Evolutionary conservation across 2,888 invertebrate species (phyloP), one percentile per base, ranked within the genome.

Genomic region (Sabatieria punctata): DNA sequence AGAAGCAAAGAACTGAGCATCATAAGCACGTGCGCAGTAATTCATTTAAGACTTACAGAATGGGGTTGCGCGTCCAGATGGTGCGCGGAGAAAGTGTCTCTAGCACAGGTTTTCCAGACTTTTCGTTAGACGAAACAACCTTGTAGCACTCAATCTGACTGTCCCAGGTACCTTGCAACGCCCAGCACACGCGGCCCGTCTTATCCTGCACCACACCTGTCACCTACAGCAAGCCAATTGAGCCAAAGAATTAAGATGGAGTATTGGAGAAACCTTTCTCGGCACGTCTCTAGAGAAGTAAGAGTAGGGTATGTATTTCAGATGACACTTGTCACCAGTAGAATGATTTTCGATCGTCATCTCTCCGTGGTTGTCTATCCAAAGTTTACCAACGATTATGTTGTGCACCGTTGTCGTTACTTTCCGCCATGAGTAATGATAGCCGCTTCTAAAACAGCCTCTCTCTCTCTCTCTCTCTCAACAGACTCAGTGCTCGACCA

Each of bases 351-450:
- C 75, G 54, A 97, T 95, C 68, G 93, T 91, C 86, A 91, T 95
- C 66, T 97, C 95, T 40, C 97, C 97, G 67, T 93, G 89, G 71
- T 97, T 89, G 73, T 99, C 97, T 49, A 99, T 89, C 97, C 97
- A 99, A 57, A 99, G 74, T 70, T 86, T 89, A 54, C 97, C 97
- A 49, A 99, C 93, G 60, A 99, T 95, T 60, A 99, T 97, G 70
- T 99, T 99, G 74, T 99, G 95, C 43, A 97, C 91, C 4, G 93
- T 95, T 22, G 95, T 97, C 22, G 91, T 93, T 45, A 95, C 74
- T 75, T 99, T 97, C 56, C 88, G 77, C 91, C 95, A 99, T 6
- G 89, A 84, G 72, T 86, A 99, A 65, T 85, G 85, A 68, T 85
- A 82, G 8, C 66, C 66, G 19, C 65, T 58, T n/a, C 15, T 48